phyloP scores from a whole-genome alignment of 37 sponge, comb jelly and placozoan species.

The Agelas oroides region DNA sequence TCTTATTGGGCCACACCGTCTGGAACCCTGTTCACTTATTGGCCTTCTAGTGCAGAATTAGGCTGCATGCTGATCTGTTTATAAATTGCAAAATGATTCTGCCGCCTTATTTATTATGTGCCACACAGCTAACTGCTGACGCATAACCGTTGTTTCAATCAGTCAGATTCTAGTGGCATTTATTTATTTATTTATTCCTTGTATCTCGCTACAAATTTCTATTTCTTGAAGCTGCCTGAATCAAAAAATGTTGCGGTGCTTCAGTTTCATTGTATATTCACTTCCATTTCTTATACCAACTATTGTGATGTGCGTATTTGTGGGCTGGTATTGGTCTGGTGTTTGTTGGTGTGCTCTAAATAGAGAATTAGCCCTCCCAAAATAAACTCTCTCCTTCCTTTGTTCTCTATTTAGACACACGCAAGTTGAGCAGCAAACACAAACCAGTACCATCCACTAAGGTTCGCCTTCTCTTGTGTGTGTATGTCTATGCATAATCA shows the following conservation, averaged over 20 bases:
- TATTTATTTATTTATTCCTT: too few species aligned
- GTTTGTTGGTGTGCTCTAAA: conserved; percentile 23
- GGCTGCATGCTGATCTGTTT: too few species aligned
- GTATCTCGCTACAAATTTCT: too few species aligned
- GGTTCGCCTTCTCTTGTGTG: conserved; percentile 1
- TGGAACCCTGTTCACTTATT: neutral
- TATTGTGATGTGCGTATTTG: conserved; percentile 5
- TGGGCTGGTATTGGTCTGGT: neutral
- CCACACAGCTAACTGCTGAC: too few species aligned
- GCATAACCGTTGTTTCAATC: too few species aligned
- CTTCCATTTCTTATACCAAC: neutral
- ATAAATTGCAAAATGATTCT: too few species aligned
- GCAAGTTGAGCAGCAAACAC: conserved; percentile 8
- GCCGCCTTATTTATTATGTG: too few species aligned
- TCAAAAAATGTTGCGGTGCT: too few species aligned
- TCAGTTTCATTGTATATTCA: too few species aligned
- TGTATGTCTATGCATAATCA: neutral
- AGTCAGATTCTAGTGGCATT: too few species aligned
- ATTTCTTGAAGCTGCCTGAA: too few species aligned
- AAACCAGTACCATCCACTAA: conserved; percentile 40
- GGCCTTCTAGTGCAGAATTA: too few species aligned
- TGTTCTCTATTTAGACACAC: conserved; percentile 16
- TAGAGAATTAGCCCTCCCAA: neutral
- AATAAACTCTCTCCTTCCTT: neutral
- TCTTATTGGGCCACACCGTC: conserved; percentile 25